Percentiles rank a stretch among this genome's conserved stretches.
phyloP scores from a whole-genome alignment of 2,797 vertebrate genomes.

The Coendou prehensilis region DNA sequence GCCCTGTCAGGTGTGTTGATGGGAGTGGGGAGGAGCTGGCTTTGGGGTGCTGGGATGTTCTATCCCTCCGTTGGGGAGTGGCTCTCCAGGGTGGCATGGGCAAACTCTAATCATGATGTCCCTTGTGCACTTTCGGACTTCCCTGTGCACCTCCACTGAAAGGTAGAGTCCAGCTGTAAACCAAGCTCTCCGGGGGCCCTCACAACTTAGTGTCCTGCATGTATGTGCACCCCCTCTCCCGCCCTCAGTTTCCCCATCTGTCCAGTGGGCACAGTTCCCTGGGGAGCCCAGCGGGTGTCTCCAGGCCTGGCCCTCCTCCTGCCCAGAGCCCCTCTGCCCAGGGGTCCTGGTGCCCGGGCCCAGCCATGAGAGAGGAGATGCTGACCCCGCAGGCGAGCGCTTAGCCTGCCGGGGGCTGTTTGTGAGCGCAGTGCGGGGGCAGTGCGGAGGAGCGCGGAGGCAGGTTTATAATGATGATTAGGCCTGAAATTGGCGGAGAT shows the following conservation, averaged over 20 bases:
- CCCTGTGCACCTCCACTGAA: not conserved
- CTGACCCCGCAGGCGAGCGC: slow-evolving; percentile 73
- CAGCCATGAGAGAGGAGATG: not conserved
- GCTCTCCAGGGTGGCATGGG: fast-evolving
- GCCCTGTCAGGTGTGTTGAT: no score
- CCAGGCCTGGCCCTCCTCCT: not conserved
- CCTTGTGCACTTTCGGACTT: fast-evolving
- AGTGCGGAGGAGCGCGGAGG: slow-evolving; percentile 87
- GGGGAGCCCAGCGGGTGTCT: not conserved
- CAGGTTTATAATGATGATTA: slow-evolving; percentile 99
- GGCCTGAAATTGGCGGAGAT: slow-evolving; percentile 99
- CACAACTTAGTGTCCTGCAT: fast-evolving
- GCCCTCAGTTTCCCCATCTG: slow-evolving; percentile 35
- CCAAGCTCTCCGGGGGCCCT: not conserved
- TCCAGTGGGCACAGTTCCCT: not conserved
- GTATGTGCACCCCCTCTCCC: fast-evolving
- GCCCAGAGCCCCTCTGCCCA: not conserved
- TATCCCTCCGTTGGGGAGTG: no score
- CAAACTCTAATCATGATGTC: fast-evolving
- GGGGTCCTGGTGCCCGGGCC: not conserved
- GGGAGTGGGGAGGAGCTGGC: not conserved
- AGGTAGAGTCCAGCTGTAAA: not conserved
- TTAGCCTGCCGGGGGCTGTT: slow-evolving; percentile 92
- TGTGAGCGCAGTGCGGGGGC: slow-evolving; percentile 93
- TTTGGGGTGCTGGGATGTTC: not conserved